A percentile compares a stretch with the other conserved stretches of the same genome.
phyloP scores from a whole-genome alignment of 1,140 invertebrate genomes.

The Bombus superbus region DNA sequence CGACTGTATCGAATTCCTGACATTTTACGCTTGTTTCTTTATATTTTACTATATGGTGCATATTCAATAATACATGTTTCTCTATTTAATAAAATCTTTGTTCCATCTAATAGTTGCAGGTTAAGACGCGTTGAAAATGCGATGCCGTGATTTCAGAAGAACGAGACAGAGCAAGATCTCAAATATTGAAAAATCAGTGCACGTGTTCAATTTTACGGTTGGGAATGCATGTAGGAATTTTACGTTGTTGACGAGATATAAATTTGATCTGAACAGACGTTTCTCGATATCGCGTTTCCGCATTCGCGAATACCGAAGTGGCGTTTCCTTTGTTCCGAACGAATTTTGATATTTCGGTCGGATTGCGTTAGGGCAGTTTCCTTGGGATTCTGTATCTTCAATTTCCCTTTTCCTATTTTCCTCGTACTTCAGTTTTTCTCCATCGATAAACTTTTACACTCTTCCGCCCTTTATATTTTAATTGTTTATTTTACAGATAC shows the following conservation, averaged over 20 bases:
- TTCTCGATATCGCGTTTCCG: neutral
- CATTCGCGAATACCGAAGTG: neutral
- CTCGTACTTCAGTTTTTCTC: neutral
- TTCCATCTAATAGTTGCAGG: no score
- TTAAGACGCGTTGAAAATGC: neutral
- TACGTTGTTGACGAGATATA: neutral
- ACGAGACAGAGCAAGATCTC: neutral
- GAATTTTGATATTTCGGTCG: neutral
- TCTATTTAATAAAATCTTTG: no score
- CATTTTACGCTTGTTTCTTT: no score
- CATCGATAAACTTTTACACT: no score
- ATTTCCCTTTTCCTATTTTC: neutral
- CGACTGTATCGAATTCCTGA: no score
- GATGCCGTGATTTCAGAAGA: neutral
- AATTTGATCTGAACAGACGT: neutral
- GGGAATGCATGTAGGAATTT: neutral
- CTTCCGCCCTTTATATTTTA: neutral
- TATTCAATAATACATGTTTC: no score
- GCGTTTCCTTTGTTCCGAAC: neutral
- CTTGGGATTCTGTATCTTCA: neutral
- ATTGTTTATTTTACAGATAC: neutral
- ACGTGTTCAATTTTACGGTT: neutral
- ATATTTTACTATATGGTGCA: no score
- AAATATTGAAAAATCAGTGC: neutral
- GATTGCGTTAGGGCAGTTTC: slow-evolving; percentile 3